These are phyloP conservation scores for Neodon shergylaensis DNA, from an alignment of 2,113 vertebrate species.

Conservation along the genomic window DNA sequence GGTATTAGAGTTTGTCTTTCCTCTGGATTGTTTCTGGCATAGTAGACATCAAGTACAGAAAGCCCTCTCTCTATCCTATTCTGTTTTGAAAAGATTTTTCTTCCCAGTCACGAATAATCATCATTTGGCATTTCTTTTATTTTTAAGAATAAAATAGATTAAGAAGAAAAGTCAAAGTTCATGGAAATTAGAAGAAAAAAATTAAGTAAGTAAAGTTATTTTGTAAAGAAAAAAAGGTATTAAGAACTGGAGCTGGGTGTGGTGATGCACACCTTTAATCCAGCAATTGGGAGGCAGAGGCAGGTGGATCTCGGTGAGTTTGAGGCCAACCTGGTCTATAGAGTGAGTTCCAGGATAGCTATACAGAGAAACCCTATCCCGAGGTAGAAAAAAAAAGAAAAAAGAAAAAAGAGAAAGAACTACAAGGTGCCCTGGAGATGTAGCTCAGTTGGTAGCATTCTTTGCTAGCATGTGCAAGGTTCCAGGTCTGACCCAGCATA, in stretches of 20 bases:
- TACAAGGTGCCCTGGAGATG: background rate
- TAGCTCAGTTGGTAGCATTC: background rate
- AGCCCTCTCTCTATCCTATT: background rate
- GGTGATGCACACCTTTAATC: no score
- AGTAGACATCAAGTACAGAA: background rate
- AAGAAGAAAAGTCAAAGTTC: constrained; percentile 16
- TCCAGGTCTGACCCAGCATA: background rate
- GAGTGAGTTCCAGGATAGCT: no score
- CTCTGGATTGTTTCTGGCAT: background rate
- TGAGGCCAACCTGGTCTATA: no score
- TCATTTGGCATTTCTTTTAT: background rate
- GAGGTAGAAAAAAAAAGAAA: no score
- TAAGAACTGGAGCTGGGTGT: background rate
- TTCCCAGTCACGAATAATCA: no score
- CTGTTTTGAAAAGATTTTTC: background rate
- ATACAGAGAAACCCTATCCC: background rate
- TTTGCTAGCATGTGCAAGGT: background rate
- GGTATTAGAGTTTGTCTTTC: background rate
- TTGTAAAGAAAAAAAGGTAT: background rate
- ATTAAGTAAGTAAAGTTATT: no score
- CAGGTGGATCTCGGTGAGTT: no score
- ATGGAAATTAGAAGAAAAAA: background rate
- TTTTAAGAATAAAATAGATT: background rate
- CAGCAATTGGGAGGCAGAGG: no score
- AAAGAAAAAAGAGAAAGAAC: no score